phyloP scores from a whole-genome alignment of 2,797 vertebrate genomes.

The Pseudochaenichthys georgianus region DNA sequence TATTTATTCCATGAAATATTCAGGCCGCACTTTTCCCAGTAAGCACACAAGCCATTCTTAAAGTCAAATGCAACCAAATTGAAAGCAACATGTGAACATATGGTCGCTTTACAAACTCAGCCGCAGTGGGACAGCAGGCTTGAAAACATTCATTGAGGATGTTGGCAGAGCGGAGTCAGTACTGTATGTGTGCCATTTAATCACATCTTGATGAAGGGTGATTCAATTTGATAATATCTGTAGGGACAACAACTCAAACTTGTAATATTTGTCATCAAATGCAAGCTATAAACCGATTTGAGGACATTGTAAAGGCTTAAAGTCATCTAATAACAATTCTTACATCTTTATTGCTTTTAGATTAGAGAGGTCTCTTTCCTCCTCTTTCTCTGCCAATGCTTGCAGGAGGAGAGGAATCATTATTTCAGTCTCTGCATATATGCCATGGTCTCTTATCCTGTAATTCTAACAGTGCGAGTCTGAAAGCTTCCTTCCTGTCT shows the following conservation, averaged over 20 bases:
- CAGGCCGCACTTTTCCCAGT: conserved; percentile 64
- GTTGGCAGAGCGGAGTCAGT: conserved; percentile 9
- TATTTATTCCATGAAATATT: conserved; percentile 83
- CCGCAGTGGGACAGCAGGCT: conserved; percentile 20
- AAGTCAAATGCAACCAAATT: conserved; percentile 54
- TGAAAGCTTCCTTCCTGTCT: conserved; percentile 85
- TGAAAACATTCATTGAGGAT: background rate
- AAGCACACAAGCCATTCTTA: conserved; percentile 48
- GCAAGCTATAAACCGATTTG: conserved; percentile 10
- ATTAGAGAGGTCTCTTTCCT: conserved; percentile 33
- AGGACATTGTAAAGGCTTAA: background rate
- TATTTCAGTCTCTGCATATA: conserved; percentile 53
- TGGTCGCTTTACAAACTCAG: conserved; percentile 33
- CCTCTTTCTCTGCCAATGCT: conserved; percentile 22
- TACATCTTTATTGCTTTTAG: conserved; percentile 17
- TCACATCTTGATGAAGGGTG: background rate
- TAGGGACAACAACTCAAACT: conserved; percentile 2
- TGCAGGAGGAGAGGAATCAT: conserved; percentile 34
- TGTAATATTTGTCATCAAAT: conserved; percentile 13
- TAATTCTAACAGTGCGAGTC: conserved; percentile 67
- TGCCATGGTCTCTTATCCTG: conserved; percentile 65
- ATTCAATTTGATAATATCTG: background rate
- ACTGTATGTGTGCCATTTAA: background rate
- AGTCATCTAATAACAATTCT: conserved; percentile 21
- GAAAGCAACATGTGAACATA: conserved; percentile 62